Conservation (phyloP, 2,888 invertebrate species). For the Drosophila greeni region DNA sequence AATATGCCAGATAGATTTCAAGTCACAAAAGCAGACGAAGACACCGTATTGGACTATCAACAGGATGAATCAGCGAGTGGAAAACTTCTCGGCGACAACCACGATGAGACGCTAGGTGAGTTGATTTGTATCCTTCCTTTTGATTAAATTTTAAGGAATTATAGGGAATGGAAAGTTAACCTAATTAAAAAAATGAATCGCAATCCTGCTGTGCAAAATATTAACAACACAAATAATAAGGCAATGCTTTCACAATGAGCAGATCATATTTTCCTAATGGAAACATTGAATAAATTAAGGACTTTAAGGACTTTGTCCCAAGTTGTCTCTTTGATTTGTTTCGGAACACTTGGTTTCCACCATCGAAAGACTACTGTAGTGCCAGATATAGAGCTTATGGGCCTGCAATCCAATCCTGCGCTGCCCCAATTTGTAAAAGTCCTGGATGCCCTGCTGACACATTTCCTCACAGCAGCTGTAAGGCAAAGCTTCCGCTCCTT, state of each 20-base stretch:
- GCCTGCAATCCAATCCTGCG: slow-evolving; percentile 31
- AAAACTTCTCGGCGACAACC: slow-evolving; percentile 71
- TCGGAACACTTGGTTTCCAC: not conserved
- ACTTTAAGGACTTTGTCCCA: not conserved
- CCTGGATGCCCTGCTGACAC: slow-evolving; percentile 66
- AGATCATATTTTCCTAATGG: not conserved
- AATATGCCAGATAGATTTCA: slow-evolving; percentile 78
- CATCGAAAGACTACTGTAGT: slow-evolving; percentile 11
- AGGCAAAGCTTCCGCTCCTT: slow-evolving; percentile 38
- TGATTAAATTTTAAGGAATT: no score
- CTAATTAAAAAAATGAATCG: not conserved
- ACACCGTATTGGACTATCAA: slow-evolving; percentile 69
- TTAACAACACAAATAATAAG: not conserved
- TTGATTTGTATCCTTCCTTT: not conserved
- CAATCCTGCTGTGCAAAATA: not conserved
- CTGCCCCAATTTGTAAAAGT: slow-evolving; percentile 41
- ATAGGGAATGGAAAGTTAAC: not conserved
- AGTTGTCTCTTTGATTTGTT: no score
- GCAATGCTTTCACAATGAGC: not conserved
- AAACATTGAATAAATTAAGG: no score
- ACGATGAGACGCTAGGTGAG: slow-evolving; percentile 69
- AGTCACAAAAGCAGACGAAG: slow-evolving; percentile 76
- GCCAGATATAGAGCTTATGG: slow-evolving; percentile 24
- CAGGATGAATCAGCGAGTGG: slow-evolving; percentile 76
- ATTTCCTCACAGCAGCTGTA: slow-evolving; percentile 57